Percentiles rank a stretch among this genome's conserved stretches.
phyloP scores from a whole-genome alignment of 2,113 vertebrate genomes.

The Paraplagusia blochii region DNA sequence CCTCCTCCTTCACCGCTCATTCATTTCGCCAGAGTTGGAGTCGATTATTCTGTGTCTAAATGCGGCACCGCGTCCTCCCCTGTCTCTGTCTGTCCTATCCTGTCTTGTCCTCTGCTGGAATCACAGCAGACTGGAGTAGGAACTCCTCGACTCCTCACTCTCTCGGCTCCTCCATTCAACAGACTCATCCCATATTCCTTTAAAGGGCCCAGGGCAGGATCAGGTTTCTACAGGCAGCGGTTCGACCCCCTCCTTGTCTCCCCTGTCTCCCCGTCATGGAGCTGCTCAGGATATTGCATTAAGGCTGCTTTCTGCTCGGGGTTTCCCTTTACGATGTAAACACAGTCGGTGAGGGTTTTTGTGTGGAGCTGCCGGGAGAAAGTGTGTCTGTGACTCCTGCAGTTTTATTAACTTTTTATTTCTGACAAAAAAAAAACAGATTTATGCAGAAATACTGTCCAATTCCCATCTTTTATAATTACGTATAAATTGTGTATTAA shows the following conservation, averaged over 20 bases:
- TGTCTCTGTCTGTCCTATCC: conserved; percentile 13
- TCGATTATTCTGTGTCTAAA: not conserved
- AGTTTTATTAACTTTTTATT: not conserved
- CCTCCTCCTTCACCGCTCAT: conserved; percentile 8
- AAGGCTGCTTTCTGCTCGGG: conserved; percentile 23
- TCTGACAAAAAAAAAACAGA: too few relatives aligned
- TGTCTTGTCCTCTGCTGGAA: conserved; percentile 14
- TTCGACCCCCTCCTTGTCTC: conserved; percentile 39
- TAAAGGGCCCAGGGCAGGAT: conserved; percentile 75
- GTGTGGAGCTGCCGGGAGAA: not conserved
- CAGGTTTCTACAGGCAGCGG: conserved; percentile 67
- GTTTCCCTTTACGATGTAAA: conserved; percentile 51
- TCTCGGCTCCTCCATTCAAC: conserved; percentile 64
- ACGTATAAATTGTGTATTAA: too few relatives aligned
- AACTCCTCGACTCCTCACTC: conserved; percentile 29
- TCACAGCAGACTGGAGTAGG: conserved; percentile 39
- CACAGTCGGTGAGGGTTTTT: conserved; percentile 7
- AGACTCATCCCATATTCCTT: conserved; percentile 77
- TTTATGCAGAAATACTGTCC: too few relatives aligned
- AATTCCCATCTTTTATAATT: too few relatives aligned
- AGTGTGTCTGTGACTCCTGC: not conserved
- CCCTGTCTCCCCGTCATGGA: conserved; percentile 13
- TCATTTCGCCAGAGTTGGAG: conserved; percentile 5
- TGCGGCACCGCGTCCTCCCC: not conserved
- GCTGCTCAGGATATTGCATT: conserved; percentile 70